A percentile compares a stretch with the other conserved stretches of the same genome.
These are phyloP conservation scores for Nephotettix cincticeps DNA, from an alignment of 1,140 invertebrate genomes.

Conservation along the genomic window DNA sequence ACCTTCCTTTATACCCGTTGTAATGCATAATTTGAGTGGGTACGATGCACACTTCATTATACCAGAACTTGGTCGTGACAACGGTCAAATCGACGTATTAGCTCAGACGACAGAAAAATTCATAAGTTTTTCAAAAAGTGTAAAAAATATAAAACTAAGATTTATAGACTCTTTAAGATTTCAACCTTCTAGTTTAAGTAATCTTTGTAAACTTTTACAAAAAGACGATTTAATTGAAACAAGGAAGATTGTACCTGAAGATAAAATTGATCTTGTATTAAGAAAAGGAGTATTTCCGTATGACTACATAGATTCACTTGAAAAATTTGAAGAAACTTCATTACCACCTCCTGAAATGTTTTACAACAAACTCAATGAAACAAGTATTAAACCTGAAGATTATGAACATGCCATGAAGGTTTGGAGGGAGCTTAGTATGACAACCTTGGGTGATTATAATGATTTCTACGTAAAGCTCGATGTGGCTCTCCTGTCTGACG, in stretches of 20 bases:
- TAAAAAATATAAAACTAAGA: not conserved
- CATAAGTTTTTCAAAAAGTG: not conserved
- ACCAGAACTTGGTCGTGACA: constrained; percentile 10
- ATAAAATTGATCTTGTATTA: not conserved
- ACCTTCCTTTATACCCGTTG: constrained; percentile 28
- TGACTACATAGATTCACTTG: not conserved
- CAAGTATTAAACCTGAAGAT: not conserved
- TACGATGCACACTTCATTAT: constrained; percentile 33
- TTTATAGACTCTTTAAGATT: not conserved
- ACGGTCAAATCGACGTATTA: not conserved
- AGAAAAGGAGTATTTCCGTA: not conserved
- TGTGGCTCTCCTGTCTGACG: no score
- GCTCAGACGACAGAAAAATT: not conserved
- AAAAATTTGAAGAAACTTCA: not conserved
- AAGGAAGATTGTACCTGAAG: not conserved
- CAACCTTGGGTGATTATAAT: no score
- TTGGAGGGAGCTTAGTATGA: no score
- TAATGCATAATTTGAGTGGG: constrained; percentile 32
- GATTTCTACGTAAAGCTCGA: no score
- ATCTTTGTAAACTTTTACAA: not conserved
- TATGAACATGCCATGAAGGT: not conserved
- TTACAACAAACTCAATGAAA: not conserved
- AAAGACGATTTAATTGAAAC: not conserved
- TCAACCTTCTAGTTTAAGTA: not conserved
- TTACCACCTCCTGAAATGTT: not conserved